Evolutionary conservation across 2,113 vertebrate genomes (phyloP).

Genomic region (Clupea harengus): DNA sequence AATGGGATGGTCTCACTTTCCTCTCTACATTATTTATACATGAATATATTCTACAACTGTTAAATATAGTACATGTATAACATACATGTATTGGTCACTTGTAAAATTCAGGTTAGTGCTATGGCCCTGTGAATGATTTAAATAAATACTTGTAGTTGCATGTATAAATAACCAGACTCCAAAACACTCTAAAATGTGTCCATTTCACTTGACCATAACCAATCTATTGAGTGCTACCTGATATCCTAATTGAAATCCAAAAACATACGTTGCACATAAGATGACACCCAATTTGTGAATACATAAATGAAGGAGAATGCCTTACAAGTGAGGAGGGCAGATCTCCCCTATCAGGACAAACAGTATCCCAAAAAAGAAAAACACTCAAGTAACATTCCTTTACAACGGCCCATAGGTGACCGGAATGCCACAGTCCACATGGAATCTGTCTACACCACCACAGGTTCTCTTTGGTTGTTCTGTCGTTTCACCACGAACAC

Average conservation of each 20-base stretch:
- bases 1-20: neutral
- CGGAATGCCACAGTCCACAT: neutral
- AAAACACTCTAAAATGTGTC: neutral
- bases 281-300: neutral
- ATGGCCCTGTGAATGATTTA: neutral
- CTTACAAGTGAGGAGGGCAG: neutral
- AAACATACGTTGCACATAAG: neutral
- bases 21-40: neutral
- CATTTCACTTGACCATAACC: neutral
- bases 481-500: conserved; percentile 92
- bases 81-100: neutral
- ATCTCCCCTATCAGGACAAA: too few species aligned
- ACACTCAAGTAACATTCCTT: neutral
- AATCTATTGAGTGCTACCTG: neutral
- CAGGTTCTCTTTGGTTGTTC: conserved; percentile 79
- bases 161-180: neutral
- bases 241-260: neutral
- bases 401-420: neutral
- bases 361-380: neutral
- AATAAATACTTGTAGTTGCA: neutral
- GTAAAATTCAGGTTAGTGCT: neutral
- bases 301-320: neutral
- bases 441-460: conserved; percentile 61
- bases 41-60: neutral
- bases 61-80: neutral